Percentiles rank a stretch among this genome's conserved stretches.
These are phyloP conservation scores for Eumaeus atala DNA, from an alignment of 1,140 invertebrate genomes.

Conservation along the genomic window DNA sequence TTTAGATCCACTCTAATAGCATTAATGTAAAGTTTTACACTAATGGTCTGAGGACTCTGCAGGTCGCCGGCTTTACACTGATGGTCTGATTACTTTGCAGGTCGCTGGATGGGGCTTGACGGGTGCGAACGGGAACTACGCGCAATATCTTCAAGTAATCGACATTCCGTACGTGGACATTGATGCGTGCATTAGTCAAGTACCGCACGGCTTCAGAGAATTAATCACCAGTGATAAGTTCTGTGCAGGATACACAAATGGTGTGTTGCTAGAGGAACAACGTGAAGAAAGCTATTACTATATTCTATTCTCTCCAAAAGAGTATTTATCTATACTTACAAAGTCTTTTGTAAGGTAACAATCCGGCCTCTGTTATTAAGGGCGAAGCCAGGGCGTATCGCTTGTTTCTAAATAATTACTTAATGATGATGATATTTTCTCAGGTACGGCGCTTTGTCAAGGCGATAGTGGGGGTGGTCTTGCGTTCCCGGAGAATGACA, in stretches of 20 bases:
- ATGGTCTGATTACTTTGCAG: slow-evolving; percentile 21
- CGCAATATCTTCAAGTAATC: slow-evolving; percentile 27
- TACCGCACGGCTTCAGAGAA: slow-evolving; percentile 22
- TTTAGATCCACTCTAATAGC: too few relatives aligned
- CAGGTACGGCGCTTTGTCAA: slow-evolving; percentile 36
- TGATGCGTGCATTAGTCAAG: slow-evolving; percentile 25
- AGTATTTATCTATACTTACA: too few relatives aligned
- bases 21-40: too few relatives aligned
- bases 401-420: background rate
- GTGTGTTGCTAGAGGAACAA: slow-evolving; percentile 21
- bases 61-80: too few relatives aligned
- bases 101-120: slow-evolving; percentile 53
- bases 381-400: too few relatives aligned
- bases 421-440: background rate
- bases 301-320: too few relatives aligned
- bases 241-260: slow-evolving; percentile 38
- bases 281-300: too few relatives aligned
- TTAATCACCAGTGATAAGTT: slow-evolving; percentile 40
- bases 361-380: too few relatives aligned
- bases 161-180: slow-evolving; percentile 34
- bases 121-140: slow-evolving; percentile 16
- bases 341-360: too few relatives aligned
- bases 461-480: slow-evolving; percentile 42
- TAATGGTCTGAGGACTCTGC: too few relatives aligned
- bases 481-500: slow-evolving; percentile 22